phyloP scores from a whole-genome alignment of 2,113 vertebrate genomes.

The Aspiorhynchus laticeps region DNA sequence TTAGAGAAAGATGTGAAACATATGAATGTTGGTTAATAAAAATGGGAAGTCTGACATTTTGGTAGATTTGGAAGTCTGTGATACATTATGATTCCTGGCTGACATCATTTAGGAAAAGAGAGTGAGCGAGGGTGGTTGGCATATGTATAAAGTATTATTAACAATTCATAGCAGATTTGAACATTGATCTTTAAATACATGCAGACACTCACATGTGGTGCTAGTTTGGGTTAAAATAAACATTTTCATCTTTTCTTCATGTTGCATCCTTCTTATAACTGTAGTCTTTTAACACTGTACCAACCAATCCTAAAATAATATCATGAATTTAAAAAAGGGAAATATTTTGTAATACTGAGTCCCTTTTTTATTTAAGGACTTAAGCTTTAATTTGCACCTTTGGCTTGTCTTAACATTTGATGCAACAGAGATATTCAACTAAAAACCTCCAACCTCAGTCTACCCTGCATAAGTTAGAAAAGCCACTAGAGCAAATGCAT shows the following conservation, averaged over 20 bases:
- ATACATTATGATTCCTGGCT: slow-evolving; percentile 19
- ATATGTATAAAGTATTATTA: slow-evolving; percentile 19
- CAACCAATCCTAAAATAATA: not conserved
- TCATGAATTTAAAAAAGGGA: not conserved
- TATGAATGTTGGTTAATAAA: not conserved
- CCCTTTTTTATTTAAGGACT: not conserved
- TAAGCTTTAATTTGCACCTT: not conserved
- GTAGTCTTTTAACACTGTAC: slow-evolving; percentile 13
- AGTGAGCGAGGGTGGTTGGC: slow-evolving; percentile 13
- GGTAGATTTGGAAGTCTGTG: not conserved
- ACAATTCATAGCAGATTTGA: slow-evolving; percentile 22
- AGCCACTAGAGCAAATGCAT: not conserved
- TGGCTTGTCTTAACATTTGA: not conserved
- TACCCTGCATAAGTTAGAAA: not conserved
- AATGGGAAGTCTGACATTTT: not conserved
- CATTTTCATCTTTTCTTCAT: slow-evolving; percentile 6
- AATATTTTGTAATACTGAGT: not conserved
- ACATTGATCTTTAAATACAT: slow-evolving; percentile 31
- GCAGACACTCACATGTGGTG: slow-evolving; percentile 32
- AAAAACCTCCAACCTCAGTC: not conserved
- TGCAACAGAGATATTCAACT: not conserved
- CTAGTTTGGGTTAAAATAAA: slow-evolving; percentile 5
- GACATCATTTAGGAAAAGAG: slow-evolving; percentile 18
- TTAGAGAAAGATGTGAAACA: not conserved
- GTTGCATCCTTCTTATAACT: not conserved